A percentile compares a stretch with the other conserved stretches of the same genome.
Conservation (phyloP, 2,113 vertebrate species). For the Neopipo cinnamomea region DNA sequence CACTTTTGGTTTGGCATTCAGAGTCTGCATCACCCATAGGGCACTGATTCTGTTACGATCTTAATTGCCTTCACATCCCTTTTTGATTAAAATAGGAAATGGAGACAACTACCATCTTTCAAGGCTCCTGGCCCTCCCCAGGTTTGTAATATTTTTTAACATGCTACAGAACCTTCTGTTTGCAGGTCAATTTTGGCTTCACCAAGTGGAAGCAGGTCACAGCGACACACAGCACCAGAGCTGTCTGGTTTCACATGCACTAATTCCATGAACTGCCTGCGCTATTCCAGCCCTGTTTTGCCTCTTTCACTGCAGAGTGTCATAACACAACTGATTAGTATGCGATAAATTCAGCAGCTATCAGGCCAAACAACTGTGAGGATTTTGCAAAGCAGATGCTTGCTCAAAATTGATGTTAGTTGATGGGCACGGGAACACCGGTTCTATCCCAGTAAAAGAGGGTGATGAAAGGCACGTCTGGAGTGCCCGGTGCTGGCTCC, state of each 20-base stretch:
- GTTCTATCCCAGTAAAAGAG: not conserved
- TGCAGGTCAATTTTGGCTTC: conserved; percentile 10
- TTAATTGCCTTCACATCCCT: not conserved
- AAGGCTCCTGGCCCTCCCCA: not conserved
- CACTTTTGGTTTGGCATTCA: not conserved
- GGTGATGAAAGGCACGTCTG: conserved; percentile 48
- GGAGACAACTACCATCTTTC: not conserved
- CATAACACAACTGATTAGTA: not conserved
- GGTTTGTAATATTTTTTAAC: not conserved
- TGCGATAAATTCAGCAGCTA: not conserved
- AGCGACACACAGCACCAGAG: not conserved
- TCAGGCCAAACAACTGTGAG: not conserved
- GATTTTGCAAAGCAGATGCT: not conserved
- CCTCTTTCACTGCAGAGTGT: not conserved
- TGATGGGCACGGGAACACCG: conserved; percentile 1
- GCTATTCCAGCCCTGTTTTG: not conserved
- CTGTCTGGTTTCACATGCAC: not conserved
- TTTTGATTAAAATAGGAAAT: not conserved
- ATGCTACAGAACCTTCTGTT: not conserved
- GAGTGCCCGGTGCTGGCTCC: conserved; percentile 24
- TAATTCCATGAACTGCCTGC: not conserved
- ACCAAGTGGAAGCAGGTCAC: not conserved
- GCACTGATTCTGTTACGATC: not conserved
- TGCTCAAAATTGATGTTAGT: conserved; percentile 2
- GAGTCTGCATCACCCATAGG: not conserved